Conservation (phyloP, 2,113 vertebrate genomes). For the Nannospalax galili region DNA sequence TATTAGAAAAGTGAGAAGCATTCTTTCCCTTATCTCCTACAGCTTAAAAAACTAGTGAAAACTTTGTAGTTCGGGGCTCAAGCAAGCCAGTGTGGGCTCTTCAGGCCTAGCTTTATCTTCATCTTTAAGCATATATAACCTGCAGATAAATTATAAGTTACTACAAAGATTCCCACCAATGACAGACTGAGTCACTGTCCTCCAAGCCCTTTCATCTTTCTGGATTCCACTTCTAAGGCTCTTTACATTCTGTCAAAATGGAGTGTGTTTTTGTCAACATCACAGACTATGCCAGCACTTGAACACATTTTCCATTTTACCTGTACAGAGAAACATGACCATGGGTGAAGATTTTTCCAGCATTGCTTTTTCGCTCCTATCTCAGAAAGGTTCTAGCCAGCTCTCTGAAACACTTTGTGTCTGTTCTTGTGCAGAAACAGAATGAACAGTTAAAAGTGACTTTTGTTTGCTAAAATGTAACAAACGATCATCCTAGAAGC, state of each 20-base stretch:
- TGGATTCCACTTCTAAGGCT: slow-evolving; percentile 65
- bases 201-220: slow-evolving; percentile 65
- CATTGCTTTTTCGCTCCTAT: neutral
- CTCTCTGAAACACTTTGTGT: neutral
- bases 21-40: neutral
- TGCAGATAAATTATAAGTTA: slow-evolving; percentile 75
- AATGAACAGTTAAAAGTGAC: neutral
- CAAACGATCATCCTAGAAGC: slow-evolving; percentile 10
- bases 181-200: slow-evolving; percentile 71
- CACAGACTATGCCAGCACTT: neutral
- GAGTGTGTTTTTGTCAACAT: slow-evolving; percentile 41
- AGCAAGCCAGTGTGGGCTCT: neutral
- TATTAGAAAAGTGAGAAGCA: neutral
- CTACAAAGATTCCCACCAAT: slow-evolving; percentile 67
- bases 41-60: neutral
- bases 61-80: neutral
- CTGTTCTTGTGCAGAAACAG: slow-evolving; percentile 23
- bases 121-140: slow-evolving; percentile 61
- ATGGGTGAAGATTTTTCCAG: neutral
- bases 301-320: slow-evolving; percentile 60
- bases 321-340: slow-evolving; percentile 9
- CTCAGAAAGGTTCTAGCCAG: neutral
- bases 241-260: slow-evolving; percentile 6
- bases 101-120: slow-evolving; percentile 56
- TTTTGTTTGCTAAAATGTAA: neutral